Conservation (phyloP, 1,140 invertebrate species). For the Bicyclus anynana region DNA sequence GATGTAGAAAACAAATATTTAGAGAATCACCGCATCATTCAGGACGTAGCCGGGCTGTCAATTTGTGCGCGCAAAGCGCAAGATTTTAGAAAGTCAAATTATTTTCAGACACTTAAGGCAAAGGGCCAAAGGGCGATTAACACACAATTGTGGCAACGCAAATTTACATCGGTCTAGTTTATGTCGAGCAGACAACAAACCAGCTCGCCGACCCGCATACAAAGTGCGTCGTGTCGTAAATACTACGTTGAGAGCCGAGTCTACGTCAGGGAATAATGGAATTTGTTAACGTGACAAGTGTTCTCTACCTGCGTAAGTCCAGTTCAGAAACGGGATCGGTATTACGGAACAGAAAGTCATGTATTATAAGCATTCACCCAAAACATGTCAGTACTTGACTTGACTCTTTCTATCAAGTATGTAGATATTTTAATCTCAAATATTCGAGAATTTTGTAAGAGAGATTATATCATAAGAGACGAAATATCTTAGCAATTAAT, state of each 20-base stretch:
- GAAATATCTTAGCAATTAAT: too few relatives aligned
- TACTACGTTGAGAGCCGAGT: conserved; percentile 24
- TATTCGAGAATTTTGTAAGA: too few relatives aligned
- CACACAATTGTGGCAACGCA: conserved; percentile 40
- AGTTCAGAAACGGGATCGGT: neutral
- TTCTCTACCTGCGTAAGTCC: neutral
- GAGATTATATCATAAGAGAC: too few relatives aligned
- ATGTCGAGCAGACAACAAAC: conserved; percentile 28
- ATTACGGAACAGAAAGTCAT: neutral
- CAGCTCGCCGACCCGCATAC: conserved; percentile 31
- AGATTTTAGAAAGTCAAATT: conserved; percentile 23
- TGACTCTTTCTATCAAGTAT: too few relatives aligned
- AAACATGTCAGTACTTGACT: too few relatives aligned
- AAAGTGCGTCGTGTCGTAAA: conserved; percentile 30
- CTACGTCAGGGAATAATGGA: conserved; percentile 21
- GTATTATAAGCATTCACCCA: neutral
- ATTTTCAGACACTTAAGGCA: conserved; percentile 25
- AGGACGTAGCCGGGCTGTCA: conserved; percentile 8
- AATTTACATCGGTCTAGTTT: conserved; percentile 35
- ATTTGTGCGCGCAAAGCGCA: conserved; percentile 12
- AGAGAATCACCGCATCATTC: too few relatives aligned
- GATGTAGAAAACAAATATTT: too few relatives aligned
- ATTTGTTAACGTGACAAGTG: conserved; percentile 21
- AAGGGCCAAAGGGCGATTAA: conserved; percentile 32
- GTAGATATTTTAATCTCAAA: too few relatives aligned